Evolutionary conservation across 2,888 invertebrate species (phyloP).

Genomic region (Ormyrus nitidulus): DNA sequence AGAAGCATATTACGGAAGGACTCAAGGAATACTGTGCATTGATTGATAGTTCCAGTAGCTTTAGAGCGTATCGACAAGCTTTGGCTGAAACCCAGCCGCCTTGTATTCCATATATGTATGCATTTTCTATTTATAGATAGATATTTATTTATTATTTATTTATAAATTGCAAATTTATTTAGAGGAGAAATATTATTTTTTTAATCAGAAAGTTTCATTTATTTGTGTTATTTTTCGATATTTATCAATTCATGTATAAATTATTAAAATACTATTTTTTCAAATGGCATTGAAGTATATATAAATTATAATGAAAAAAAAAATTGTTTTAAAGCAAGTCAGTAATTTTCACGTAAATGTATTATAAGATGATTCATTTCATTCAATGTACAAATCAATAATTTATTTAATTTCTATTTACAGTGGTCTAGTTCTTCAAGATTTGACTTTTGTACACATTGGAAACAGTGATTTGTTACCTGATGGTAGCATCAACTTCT

Average conservation of each 20-base stretch:
- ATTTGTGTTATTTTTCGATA: too few relatives aligned
- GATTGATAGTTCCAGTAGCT: constrained; percentile 98
- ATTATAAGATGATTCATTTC: constrained; percentile 7
- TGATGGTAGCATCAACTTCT: constrained; percentile 94
- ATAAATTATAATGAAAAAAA: not conserved
- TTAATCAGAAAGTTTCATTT: too few relatives aligned
- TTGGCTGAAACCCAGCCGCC: constrained; percentile 96
- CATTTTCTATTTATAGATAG: too few relatives aligned
- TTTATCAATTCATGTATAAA: too few relatives aligned
- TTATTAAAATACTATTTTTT: too few relatives aligned
- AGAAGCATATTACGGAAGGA: constrained; percentile 92
- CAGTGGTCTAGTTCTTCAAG: constrained; percentile 98
- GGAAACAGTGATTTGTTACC: constrained; percentile 94
- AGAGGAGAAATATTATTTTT: not conserved
- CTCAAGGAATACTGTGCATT: constrained; percentile 95
- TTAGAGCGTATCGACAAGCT: constrained; percentile 96
- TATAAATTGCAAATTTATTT: not conserved
- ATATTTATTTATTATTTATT: not conserved
- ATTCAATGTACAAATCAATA: not conserved
- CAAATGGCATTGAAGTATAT: not conserved
- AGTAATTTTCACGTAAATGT: not conserved
- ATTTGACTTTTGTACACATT: constrained; percentile 98
- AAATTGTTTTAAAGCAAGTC: not conserved
- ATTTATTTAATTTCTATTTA: constrained; percentile 33
- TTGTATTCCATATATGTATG: constrained; percentile 99